Conservation (phyloP, 2,888 invertebrate species). For the Frankliniella fusca region DNA sequence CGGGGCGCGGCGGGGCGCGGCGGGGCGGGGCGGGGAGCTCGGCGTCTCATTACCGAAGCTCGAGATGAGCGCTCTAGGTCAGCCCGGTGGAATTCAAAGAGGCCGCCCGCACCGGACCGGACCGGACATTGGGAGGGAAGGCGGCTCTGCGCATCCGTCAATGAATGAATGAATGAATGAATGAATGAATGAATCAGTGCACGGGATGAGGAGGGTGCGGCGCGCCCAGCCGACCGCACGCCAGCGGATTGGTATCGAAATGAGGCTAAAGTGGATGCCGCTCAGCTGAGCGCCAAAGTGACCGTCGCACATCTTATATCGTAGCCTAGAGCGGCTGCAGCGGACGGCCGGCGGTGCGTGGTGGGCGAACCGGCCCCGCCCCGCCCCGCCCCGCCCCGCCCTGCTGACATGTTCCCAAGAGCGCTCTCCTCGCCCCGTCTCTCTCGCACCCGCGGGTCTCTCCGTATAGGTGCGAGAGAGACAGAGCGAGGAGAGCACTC, state of each 20-base stretch:
- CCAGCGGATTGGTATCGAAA: no score
- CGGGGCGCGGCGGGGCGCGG: background rate
- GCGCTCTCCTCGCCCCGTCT: no score
- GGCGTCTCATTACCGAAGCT: background rate
- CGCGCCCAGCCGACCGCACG: background rate
- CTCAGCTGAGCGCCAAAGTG: background rate
- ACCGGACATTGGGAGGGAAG: background rate
- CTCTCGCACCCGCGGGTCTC: no score
- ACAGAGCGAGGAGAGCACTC: no score
- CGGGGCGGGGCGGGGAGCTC: background rate
- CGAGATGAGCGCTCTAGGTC: background rate
- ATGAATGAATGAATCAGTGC: slow-evolving; percentile 2
- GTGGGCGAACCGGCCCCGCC: background rate
- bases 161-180: background rate
- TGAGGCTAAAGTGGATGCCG: background rate
- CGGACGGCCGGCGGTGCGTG: no score
- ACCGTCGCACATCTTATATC: background rate
- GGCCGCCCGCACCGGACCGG: background rate
- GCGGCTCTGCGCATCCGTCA: background rate
- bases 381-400: background rate
- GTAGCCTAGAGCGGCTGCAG: no score
- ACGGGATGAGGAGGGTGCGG: background rate
- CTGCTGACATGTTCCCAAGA: no score
- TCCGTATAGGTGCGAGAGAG: no score
- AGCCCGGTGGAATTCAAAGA: background rate